Evolutionary conservation across 2,888 invertebrate species (phyloP), one percentile per base, ranked within the genome.

Genomic region (Limenitis camilla): DNA sequence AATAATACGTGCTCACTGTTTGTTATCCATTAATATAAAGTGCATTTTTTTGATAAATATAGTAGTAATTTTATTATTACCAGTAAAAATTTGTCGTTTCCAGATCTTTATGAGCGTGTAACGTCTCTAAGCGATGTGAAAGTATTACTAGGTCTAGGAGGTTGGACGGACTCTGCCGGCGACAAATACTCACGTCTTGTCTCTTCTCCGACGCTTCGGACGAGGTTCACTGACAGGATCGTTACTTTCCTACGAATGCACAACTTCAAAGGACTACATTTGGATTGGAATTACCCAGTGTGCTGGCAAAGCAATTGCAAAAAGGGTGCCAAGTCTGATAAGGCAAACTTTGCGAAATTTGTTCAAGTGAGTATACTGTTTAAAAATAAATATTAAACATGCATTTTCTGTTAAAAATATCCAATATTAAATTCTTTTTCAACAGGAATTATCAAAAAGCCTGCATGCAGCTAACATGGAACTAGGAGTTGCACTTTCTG

Each of bases 271-370:
- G 98, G 98, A 5, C 81, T 98, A 0, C 96, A 97, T 66, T 74
- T 98, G 28, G 97, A 97, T 67, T 98, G 97, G 97, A 96, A 96
- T 71, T 97, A 97, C 72, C 97, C 97, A 0, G 93, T 93, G 56
- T 96, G 96, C 67, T 96, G 96, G 96, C 96, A 96, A 72, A 95
- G 95, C 62, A 93, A 96, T 71, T 96, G 96, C 72, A 91, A 91
- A 40, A 93, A 92, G 64, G 96, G 96, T 0, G 93, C 94, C 0
- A 89, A 89, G 0, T 91, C 92, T 19, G 96, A 96, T 69, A 93
- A 91, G 66, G 89, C 91, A 0, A 95, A 95, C 68, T 94, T 93
- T 60, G 92, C 92, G 0, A 92, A 92, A 72, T 87, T 96, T 11
- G 78, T 95, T 10, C 89, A 92, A 77, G 94, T 93, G 10, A 45